Evolutionary conservation across 2,888 invertebrate species (phyloP).

Genomic region (Folsomia candida): DNA sequence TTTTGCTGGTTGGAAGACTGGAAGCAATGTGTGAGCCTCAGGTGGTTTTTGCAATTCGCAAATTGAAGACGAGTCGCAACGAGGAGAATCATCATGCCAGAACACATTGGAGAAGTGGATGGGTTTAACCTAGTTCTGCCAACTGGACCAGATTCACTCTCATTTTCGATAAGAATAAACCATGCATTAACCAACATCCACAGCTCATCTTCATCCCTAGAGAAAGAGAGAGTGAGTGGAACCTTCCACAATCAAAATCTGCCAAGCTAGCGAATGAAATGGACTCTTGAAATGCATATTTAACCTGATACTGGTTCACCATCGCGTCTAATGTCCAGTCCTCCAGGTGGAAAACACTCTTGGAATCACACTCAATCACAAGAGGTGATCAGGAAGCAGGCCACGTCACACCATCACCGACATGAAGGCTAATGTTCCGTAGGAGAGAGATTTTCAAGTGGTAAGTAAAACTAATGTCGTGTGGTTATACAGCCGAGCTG

Average conservation of each 20-base stretch:
- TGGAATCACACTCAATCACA: neutral
- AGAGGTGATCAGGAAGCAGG: neutral
- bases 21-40: no score
- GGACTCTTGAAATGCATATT: neutral
- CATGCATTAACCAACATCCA: no score
- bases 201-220: neutral
- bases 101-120: no score
- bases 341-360: neutral
- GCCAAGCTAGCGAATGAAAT: neutral
- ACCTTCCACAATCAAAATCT: neutral
- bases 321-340: neutral
- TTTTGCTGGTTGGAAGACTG: no score
- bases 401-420: neutral
- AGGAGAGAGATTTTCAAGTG: neutral
- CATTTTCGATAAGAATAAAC: no score
- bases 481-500: neutral
- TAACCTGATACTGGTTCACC: neutral
- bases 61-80: no score
- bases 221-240: no score
- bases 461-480: neutral
- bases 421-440: neutral
- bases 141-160: no score
- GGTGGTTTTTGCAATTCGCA: no score
- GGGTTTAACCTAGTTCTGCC: no score
- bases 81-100: no score